These are phyloP conservation scores for Numida meleagris DNA, from an alignment of 2,113 vertebrate species.

Conservation along the genomic window DNA sequence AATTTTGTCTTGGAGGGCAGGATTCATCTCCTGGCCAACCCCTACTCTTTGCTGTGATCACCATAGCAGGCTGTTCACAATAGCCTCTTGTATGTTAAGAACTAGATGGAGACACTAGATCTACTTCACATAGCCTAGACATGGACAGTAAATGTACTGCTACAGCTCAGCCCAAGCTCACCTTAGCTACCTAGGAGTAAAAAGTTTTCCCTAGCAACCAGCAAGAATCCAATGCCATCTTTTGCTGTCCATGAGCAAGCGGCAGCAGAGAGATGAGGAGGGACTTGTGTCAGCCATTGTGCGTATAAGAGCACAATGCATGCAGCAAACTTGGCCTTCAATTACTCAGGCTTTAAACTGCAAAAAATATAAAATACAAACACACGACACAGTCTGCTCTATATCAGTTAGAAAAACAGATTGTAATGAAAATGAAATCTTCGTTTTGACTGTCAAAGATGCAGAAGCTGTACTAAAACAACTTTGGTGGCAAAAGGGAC, in stretches of 20 bases:
- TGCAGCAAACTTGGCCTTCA: background rate
- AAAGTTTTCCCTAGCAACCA: background rate
- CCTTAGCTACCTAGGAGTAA: background rate
- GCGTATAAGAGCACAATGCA: background rate
- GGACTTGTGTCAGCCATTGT: background rate
- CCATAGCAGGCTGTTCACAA: background rate
- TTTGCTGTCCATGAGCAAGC: background rate
- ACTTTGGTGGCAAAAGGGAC: constrained; percentile 63
- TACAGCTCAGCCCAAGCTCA: background rate
- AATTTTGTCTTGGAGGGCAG: background rate
- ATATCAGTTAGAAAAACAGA: constrained; percentile 38
- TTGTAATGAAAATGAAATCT: constrained; percentile 45
- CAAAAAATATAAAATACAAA: constrained; percentile 29
- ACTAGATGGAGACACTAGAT: background rate
- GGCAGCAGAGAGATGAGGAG: background rate
- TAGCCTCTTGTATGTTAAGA: background rate
- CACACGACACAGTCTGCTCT: background rate
- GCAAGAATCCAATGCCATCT: background rate
- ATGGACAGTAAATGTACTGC: background rate
- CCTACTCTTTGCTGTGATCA: background rate
- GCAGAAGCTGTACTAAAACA: constrained; percentile 56
- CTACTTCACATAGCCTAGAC: background rate
- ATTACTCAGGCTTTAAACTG: constrained; percentile 20
- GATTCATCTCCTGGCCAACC: background rate
- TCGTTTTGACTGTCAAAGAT: constrained; percentile 55